Evolutionary conservation across 1,140 invertebrate species (phyloP), one percentile per base, ranked within the genome.

Genomic region (Venturia canescens): DNA sequence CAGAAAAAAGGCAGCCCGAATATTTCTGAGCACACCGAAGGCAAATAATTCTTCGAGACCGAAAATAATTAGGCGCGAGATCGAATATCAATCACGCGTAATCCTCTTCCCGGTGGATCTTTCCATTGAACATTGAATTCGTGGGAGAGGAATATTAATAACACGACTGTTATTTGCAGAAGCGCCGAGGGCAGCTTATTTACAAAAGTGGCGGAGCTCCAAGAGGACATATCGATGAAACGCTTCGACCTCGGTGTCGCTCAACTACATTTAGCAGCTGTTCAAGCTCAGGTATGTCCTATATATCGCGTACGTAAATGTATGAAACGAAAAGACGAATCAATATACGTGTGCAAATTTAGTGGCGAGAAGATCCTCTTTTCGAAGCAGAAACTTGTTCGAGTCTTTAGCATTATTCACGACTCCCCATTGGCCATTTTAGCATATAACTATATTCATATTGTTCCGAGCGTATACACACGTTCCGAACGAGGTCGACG

Each of bases 181-280:
- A 95, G 95, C 87, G 90, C 95, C 80, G 98, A 98, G 88, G 96
- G 96, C 70, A 96, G 95, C 85, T 93, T 98, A 34, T 98, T 95
- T 91, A 98, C 97, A 87, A 99, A 98, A 93, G 97, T 96, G 78
- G 98, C 98, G 89, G 98, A 99, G 92, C 92, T 97, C 26, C 96
- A 99, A 92, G 97, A 98, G 91, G 98, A 99, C 87, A 97, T 99
- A 89, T 98, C 97, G 84, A 94, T 97, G 92, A 98, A 98, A 91
- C 94, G 96, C 85, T 98, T 98, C 89, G 97, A 99, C 92, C 94
- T 98, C 71, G 94, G 97, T 75, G 95, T 97, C 29, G 97, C 97
- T 31, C 97, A 98, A 90, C 94, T 99, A 76, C 97, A 98, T 90
- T 93, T 98, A 27, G 95, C 97, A 34, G 97, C 97, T 27, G 94